Evolutionary conservation across 2,113 vertebrate species (phyloP).

Genomic region (Pseudolaguvia tuberculata): DNA sequence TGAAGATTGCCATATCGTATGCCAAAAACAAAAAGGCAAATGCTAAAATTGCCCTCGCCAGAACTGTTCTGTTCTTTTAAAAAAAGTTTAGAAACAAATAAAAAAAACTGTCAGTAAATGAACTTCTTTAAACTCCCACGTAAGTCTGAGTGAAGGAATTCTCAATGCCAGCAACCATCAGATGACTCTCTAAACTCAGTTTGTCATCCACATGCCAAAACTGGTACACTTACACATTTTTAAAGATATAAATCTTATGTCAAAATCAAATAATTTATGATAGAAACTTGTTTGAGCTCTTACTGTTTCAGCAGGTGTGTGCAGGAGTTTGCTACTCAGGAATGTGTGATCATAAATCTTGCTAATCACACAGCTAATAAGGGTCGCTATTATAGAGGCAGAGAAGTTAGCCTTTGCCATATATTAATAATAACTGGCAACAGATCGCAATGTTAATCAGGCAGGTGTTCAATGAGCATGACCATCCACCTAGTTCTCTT

Average conservation of each 20-base stretch:
- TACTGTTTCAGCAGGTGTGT: slow-evolving; percentile 71
- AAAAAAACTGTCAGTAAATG: too few species aligned
- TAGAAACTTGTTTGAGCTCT: slow-evolving; percentile 46
- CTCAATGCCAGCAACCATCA: neutral
- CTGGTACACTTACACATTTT: slow-evolving; percentile 10
- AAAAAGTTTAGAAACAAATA: too few species aligned
- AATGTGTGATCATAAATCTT: slow-evolving; percentile 73
- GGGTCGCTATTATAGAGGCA: slow-evolving; percentile 60
- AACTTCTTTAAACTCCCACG: neutral
- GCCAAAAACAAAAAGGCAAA: too few species aligned
- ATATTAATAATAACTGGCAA: slow-evolving; percentile 54
- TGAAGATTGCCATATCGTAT: too few species aligned
- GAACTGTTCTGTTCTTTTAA: too few species aligned
- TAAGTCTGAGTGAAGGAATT: neutral
- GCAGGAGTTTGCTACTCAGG: slow-evolving; percentile 59
- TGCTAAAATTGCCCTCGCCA: too few species aligned
- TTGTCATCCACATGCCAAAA: slow-evolving; percentile 25
- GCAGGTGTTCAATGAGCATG: slow-evolving; percentile 7
- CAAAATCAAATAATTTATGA: slow-evolving; percentile 48
- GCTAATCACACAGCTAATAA: slow-evolving; percentile 68
- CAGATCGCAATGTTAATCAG: slow-evolving; percentile 3
- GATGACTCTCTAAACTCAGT: slow-evolving; percentile 1
- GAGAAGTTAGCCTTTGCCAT: slow-evolving; percentile 47
- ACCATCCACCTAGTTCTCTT: neutral
- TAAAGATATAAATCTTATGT: slow-evolving; percentile 22